phyloP scores from a whole-genome alignment of 2,113 vertebrate genomes.

The Perca fluviatilis region DNA sequence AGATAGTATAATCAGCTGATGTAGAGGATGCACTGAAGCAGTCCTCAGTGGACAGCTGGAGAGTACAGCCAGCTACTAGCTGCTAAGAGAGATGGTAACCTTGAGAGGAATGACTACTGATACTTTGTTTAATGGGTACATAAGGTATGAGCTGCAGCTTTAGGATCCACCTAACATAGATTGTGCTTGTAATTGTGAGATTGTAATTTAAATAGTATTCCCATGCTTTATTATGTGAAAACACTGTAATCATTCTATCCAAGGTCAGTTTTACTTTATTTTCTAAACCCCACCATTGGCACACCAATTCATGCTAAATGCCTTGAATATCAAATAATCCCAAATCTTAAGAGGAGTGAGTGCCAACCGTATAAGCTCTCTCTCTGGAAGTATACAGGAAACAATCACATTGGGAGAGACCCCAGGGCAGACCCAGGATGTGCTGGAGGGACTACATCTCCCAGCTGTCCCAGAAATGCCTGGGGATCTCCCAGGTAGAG shows the following conservation, averaged over 20 bases:
- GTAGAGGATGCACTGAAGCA: constrained; percentile 79
- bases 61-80: constrained; percentile 65
- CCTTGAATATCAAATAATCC: constrained; percentile 15
- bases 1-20: constrained; percentile 87
- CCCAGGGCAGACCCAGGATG: neutral
- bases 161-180: constrained; percentile 39
- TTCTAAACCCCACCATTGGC: constrained; percentile 8
- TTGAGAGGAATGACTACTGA: constrained; percentile 74
- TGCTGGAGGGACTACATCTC: constrained; percentile 23
- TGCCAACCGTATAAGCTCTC: neutral
- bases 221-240: neutral
- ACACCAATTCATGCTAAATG: neutral
- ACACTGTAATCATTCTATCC: neutral
- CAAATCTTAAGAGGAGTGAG: neutral
- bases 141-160: constrained; percentile 42
- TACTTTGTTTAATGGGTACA: constrained; percentile 67
- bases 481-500: constrained; percentile 7
- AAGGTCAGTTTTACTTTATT: neutral
- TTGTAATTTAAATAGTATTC: constrained; percentile 21
- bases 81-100: constrained; percentile 76
- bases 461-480: neutral
- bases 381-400: constrained; percentile 8
- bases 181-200: constrained; percentile 39
- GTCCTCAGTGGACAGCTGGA: constrained; percentile 78
- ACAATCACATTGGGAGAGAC: neutral